Evolutionary conservation across 2,888 invertebrate species (phyloP).

Genomic region (Punctoribates punctum): DNA sequence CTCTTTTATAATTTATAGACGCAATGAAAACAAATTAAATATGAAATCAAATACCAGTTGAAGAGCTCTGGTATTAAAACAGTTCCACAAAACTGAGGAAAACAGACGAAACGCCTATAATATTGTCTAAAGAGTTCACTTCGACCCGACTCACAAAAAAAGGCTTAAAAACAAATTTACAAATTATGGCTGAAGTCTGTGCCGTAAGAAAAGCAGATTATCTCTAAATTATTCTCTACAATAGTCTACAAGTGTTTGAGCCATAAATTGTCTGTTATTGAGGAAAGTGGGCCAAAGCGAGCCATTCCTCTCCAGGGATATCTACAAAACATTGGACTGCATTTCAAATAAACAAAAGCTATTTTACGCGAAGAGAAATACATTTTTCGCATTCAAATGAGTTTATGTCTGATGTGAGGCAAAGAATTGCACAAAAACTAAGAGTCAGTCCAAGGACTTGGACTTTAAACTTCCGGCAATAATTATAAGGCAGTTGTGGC

Average conservation of each 20-base stretch:
- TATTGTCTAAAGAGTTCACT: too few species aligned
- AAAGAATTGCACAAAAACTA: background rate
- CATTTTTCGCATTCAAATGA: background rate
- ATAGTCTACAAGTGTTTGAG: constrained; percentile 7
- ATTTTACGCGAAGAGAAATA: background rate
- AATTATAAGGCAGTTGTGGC: constrained; percentile 7
- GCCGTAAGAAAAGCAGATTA: too few species aligned
- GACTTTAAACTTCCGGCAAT: constrained; percentile 36
- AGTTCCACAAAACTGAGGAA: background rate
- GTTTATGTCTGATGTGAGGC: background rate
- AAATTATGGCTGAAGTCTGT: too few species aligned
- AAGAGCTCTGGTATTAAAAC: background rate
- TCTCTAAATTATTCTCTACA: background rate
- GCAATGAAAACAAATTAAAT: constrained; percentile 4
- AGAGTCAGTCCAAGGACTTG: background rate
- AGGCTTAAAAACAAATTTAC: too few species aligned
- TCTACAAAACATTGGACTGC: too few species aligned
- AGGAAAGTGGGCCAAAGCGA: constrained; percentile 22
- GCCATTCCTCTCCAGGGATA: background rate
- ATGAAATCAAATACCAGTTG: background rate
- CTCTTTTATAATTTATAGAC: constrained; percentile 20
- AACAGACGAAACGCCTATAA: too few species aligned
- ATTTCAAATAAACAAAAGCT: background rate
- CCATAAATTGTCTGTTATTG: constrained; percentile 7
- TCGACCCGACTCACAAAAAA: background rate